Evolutionary conservation across 2,797 vertebrate species (phyloP).

Genomic region (Peromyscus melanophrys): DNA sequence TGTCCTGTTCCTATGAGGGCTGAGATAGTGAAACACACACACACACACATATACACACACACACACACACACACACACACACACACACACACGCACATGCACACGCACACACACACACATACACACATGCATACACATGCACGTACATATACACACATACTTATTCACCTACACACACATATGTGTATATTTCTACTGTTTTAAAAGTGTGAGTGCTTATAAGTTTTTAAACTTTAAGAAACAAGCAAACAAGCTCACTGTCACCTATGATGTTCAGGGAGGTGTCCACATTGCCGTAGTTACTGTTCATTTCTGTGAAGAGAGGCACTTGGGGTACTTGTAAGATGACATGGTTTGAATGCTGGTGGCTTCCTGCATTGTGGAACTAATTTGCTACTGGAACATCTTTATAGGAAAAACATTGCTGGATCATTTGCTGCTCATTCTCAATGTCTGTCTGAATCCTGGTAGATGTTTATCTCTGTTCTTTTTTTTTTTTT

Average conservation of each 20-base stretch:
- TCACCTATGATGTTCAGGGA: background rate
- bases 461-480: background rate
- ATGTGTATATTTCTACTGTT: background rate
- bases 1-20: background rate
- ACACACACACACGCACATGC: no score
- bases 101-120: background rate
- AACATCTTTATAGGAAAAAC: background rate
- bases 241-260: background rate
- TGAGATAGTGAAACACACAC: background rate
- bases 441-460: constrained; percentile 10
- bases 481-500: background rate
- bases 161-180: background rate
- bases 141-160: background rate
- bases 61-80: background rate
- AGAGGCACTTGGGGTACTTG: background rate
- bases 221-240: background rate
- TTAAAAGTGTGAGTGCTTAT: background rate
- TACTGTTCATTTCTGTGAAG: constrained; percentile 30
- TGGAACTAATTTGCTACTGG: background rate
- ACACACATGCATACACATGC: background rate
- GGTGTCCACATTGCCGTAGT: background rate
- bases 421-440: background rate
- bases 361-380: constrained; percentile 27
- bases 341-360: background rate
- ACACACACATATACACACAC: background rate